A percentile compares a stretch with the other conserved stretches of the same genome.
Evolutionary conservation across 2,888 invertebrate species (phyloP).

Genomic region (Phragmatobia fuliginosa): DNA sequence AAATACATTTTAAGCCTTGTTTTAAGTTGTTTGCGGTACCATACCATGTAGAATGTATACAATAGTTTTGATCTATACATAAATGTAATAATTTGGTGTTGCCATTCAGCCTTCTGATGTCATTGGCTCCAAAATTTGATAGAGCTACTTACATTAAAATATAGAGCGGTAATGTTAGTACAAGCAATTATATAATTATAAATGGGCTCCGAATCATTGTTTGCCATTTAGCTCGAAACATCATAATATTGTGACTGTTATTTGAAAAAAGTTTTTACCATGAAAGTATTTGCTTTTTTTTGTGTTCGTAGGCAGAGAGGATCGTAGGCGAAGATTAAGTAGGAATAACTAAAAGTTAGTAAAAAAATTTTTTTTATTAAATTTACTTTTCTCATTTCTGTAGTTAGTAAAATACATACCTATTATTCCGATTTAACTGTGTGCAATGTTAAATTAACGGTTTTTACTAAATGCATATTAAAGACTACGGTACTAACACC

Average conservation of each 20-base stretch:
- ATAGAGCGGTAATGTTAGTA: conserved; percentile 15
- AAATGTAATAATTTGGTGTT: conserved; percentile 27
- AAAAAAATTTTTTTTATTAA: too few species aligned
- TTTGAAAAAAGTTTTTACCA: background rate
- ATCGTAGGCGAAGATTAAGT: background rate
- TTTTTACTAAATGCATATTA: too few species aligned
- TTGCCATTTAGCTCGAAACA: background rate
- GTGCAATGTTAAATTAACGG: too few species aligned
- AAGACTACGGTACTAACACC: too few species aligned
- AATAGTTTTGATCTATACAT: background rate
- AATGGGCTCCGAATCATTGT: conserved; percentile 13
- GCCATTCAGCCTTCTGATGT: conserved; percentile 30
- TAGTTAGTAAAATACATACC: background rate
- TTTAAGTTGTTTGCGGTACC: background rate
- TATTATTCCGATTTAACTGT: background rate
- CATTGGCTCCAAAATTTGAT: conserved; percentile 27
- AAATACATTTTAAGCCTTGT: background rate
- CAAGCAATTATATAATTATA: background rate
- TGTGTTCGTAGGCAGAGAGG: background rate
- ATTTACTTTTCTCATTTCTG: too few species aligned
- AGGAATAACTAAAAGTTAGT: background rate
- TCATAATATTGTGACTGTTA: background rate
- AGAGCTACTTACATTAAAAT: conserved; percentile 18
- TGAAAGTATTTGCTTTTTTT: background rate
- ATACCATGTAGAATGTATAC: background rate